phyloP scores from a whole-genome alignment of 2,888 invertebrate genomes.

The Chymomyza procnemis region DNA sequence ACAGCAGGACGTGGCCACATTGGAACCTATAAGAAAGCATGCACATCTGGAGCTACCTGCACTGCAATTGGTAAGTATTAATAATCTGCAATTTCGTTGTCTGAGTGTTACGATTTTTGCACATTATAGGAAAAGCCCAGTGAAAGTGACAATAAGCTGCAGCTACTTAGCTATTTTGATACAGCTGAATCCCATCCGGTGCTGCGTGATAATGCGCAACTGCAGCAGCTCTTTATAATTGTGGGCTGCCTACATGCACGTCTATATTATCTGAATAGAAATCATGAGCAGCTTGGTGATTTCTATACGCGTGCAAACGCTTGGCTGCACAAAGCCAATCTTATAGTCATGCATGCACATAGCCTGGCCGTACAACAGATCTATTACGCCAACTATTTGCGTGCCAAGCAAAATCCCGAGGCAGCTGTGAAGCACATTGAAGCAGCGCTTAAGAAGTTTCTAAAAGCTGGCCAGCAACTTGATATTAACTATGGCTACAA shows the following conservation, averaged over 20 bases:
- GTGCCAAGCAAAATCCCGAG: slow-evolving; percentile 50
- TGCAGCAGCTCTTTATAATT: slow-evolving; percentile 65
- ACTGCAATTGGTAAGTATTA: slow-evolving; percentile 21
- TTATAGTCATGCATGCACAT: slow-evolving; percentile 24
- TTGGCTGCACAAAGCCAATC: slow-evolving; percentile 48
- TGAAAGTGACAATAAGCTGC: slow-evolving; percentile 19
- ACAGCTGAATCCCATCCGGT: slow-evolving; percentile 14
- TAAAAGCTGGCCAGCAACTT: slow-evolving; percentile 13
- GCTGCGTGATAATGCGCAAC: slow-evolving; percentile 40
- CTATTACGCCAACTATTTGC: slow-evolving; percentile 69
- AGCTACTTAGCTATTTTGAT: slow-evolving; percentile 53
- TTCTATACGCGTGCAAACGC: slow-evolving; percentile 60
- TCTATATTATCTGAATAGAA: slow-evolving; percentile 62
- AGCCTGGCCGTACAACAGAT: slow-evolving; percentile 54
- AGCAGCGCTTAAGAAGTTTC: slow-evolving; percentile 3
- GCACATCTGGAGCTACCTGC: slow-evolving; percentile 44
- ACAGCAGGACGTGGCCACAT: slow-evolving; percentile 32
- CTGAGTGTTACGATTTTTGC: neutral
- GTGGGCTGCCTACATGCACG: slow-evolving; percentile 73
- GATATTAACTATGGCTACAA: slow-evolving; percentile 65
- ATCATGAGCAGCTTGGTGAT: slow-evolving; percentile 56
- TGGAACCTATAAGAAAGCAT: slow-evolving; percentile 68
- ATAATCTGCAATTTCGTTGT: neutral
- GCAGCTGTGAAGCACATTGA: slow-evolving; percentile 52
- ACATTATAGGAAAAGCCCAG: slow-evolving; percentile 32